phyloP scores from a whole-genome alignment of 2,888 invertebrate species.

The Stictocephala bisonia region DNA sequence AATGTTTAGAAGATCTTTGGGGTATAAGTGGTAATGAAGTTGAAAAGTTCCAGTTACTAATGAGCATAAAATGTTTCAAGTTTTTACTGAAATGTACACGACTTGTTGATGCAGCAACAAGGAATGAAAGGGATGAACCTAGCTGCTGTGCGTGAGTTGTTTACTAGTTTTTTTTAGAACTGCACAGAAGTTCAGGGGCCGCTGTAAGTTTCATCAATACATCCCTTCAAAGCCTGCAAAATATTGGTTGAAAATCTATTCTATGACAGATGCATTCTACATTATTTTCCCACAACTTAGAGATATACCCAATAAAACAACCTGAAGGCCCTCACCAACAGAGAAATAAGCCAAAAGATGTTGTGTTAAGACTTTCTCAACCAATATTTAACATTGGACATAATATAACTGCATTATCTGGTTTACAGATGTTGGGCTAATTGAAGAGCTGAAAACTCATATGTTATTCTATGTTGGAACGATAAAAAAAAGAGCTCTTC shows the following conservation, averaged over 20 bases:
- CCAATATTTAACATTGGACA: background rate
- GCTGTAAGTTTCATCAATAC: background rate
- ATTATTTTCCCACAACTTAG: conserved; percentile 1
- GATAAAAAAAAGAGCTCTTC: background rate
- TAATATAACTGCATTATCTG: background rate
- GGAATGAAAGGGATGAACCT: background rate
- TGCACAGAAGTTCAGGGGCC: background rate
- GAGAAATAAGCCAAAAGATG: background rate
- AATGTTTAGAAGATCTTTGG: background rate
- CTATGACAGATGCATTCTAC: background rate
- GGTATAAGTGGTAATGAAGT: background rate
- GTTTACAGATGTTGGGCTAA: background rate
- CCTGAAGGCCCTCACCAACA: background rate
- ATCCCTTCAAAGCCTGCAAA: too few relatives aligned
- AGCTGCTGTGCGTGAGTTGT: background rate
- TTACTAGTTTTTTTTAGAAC: background rate
- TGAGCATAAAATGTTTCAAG: background rate
- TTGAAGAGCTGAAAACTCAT: background rate
- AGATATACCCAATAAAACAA: background rate
- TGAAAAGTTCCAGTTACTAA: background rate
- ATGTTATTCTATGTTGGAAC: background rate
- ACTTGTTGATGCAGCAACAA: background rate
- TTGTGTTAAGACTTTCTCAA: background rate
- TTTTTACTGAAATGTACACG: background rate
- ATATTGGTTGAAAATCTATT: background rate